A percentile compares a stretch with the other conserved stretches of the same genome.
Conservation (phyloP, 2,797 vertebrate genomes). For the Ptychadena robeensis region DNA sequence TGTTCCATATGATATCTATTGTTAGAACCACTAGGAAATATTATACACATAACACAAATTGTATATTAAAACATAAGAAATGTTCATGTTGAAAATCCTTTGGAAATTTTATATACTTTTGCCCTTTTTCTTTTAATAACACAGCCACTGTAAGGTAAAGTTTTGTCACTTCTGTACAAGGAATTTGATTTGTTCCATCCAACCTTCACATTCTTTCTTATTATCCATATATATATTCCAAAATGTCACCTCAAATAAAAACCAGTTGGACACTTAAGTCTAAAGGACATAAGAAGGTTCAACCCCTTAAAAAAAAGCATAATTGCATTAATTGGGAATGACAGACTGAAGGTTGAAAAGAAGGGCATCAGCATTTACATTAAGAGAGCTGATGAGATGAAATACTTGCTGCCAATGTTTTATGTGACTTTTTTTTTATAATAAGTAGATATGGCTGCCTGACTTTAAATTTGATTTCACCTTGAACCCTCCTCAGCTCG, state of each 20-base stretch:
- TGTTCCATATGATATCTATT: not conserved
- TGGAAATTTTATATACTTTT: not conserved
- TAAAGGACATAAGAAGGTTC: conserved; percentile 37
- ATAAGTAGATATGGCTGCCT: conserved; percentile 41
- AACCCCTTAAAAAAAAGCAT: conserved; percentile 49
- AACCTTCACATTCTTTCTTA: conserved; percentile 27
- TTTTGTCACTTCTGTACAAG: conserved; percentile 24
- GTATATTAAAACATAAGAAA: not conserved
- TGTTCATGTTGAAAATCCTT: not conserved
- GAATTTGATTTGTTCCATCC: conserved; percentile 24
- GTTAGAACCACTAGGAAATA: not conserved
- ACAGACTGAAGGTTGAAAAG: conserved; percentile 54
- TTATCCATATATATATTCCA: conserved; percentile 47
- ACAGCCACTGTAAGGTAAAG: conserved; percentile 9
- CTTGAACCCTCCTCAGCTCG: conserved; percentile 40
- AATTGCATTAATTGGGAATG: conserved; percentile 54
- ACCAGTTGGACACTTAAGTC: conserved; percentile 48
- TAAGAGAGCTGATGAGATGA: conserved; percentile 47
- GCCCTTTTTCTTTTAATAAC: not conserved
- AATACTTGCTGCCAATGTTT: conserved; percentile 44
- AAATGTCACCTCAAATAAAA: conserved; percentile 53
- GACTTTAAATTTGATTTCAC: conserved; percentile 31
- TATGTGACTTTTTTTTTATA: conserved; percentile 17
- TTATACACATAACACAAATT: not conserved
- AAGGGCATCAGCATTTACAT: conserved; percentile 50